phyloP scores from a whole-genome alignment of 2,888 invertebrate genomes.

The Limnephilus rhombicus region DNA sequence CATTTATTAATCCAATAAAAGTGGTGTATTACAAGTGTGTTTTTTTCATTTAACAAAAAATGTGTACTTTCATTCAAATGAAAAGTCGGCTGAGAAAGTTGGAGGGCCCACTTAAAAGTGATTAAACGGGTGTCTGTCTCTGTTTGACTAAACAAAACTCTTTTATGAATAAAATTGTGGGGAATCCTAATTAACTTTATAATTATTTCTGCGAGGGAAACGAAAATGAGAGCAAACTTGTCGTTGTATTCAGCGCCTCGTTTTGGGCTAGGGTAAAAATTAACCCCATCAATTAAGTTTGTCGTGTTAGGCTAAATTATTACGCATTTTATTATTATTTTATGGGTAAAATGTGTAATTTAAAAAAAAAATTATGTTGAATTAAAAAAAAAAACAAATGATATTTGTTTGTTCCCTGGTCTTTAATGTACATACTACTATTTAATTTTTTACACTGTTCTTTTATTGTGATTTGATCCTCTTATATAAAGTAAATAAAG shows the following conservation, averaged over 20 bases:
- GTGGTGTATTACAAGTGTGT: too few relatives aligned
- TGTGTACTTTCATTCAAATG: not conserved
- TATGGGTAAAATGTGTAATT: not conserved
- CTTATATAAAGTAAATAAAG: too few relatives aligned
- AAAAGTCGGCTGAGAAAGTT: not conserved
- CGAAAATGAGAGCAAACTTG: conserved; percentile 35
- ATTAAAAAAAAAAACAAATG: too few relatives aligned
- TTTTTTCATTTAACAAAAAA: not conserved
- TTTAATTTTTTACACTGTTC: too few relatives aligned
- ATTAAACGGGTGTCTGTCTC: conserved; percentile 49
- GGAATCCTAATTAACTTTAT: conserved; percentile 56
- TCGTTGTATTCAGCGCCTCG: not conserved
- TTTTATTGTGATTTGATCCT: too few relatives aligned
- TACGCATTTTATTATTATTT: not conserved
- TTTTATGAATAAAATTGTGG: conserved; percentile 52
- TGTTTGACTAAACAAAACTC: conserved; percentile 57
- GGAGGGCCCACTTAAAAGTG: conserved; percentile 46
- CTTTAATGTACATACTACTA: too few relatives aligned
- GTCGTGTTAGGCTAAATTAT: not conserved
- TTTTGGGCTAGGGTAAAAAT: conserved; percentile 7
- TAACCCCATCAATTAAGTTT: conserved; percentile 25
- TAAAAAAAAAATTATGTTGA: not conserved
- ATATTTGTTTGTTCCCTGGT: too few relatives aligned
- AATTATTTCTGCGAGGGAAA: conserved; percentile 54
- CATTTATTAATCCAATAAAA: too few relatives aligned